Base-by-base conservation (phyloP, 2,888 invertebrate species). In the Platycnemis pennipes region DNA sequence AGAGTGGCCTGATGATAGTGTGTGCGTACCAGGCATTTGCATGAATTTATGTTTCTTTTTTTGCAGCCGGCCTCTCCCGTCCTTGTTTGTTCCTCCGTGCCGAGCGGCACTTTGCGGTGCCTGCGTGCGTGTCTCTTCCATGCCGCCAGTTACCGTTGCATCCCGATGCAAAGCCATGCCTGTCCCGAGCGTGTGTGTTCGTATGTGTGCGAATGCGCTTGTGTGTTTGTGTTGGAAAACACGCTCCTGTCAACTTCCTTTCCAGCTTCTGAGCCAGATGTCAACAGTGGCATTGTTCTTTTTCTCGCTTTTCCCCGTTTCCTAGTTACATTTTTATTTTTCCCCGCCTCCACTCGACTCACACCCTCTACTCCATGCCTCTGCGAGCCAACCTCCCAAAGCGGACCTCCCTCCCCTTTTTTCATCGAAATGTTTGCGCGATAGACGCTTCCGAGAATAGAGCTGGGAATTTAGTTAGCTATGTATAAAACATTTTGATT, bases 41-140 rank as follows among this genome's bases (percentile, higher is more conserved):
- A 37, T 37, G 37, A 77, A 77, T 37, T 77, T 31, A 77, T 77
- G 4, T 77, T 77, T 77, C 13, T 63, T 77, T 77, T 77, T 31
- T 37, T 26, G 77, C 77, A 2, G 63, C 37, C 77, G 77, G 37
- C 31, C 31, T 77, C 77, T 37, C 31, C 77, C 77, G 11, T 89
- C 91, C 44, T 69, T 91, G 91, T 91, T 91, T 91, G 91, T 56
- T 91, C 77, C 89, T 91, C 44, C 89, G 63, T 44, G 91, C 63
- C 44, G 91, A 45, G 63, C 91, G 91, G 91, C 91, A 56, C 91
- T 91, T 91, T 91, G 77, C 77, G 77, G 77, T 77, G 77, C 77
- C 77, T 63, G 63, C 19, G 26, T 22, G 26, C 26, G 26, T 53
- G 16, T 63, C 63, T 77, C 31, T 77, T 77, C 77, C 77, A 37